These are phyloP conservation scores for Matsumurasca onukii DNA, from an alignment of 1,140 invertebrate genomes.

Conservation along the genomic window DNA sequence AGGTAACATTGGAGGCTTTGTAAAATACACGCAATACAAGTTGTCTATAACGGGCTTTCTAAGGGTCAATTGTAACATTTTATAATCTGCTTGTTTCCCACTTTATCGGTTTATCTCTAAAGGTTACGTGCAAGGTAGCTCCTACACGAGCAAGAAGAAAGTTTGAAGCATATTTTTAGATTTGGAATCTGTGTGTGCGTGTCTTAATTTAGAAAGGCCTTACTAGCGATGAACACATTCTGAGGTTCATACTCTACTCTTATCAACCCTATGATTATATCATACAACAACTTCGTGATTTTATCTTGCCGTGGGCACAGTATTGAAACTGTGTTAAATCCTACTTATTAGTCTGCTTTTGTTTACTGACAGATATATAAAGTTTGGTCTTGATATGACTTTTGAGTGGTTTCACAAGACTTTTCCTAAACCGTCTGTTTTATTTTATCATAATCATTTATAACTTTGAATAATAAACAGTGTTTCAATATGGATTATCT, in stretches of 20 bases:
- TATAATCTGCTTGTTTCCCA: too few relatives aligned
- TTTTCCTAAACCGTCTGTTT: too few relatives aligned
- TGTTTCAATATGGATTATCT: too few relatives aligned
- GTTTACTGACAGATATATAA: background rate
- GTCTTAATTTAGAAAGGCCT: slow-evolving; percentile 22
- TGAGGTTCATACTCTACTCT: background rate
- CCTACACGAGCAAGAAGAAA: too few relatives aligned
- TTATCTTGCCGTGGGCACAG: background rate
- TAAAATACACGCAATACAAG: too few relatives aligned
- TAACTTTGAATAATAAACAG: too few relatives aligned
- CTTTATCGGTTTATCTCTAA: too few relatives aligned
- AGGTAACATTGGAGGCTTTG: too few relatives aligned
- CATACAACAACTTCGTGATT: background rate
- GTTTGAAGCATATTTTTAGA: slow-evolving; percentile 24
- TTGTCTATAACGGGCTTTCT: too few relatives aligned
- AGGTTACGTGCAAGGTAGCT: too few relatives aligned
- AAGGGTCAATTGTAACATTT: too few relatives aligned
- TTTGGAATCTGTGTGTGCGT: slow-evolving; percentile 19
- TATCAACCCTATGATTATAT: background rate
- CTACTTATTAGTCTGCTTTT: background rate
- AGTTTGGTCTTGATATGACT: background rate
- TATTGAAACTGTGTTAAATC: background rate
- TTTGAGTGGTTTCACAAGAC: background rate
- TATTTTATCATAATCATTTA: too few relatives aligned
- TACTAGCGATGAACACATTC: slow-evolving; percentile 14